Evolutionary conservation across 1,140 invertebrate genomes (phyloP).

Genomic region (Brachionus sp.): DNA sequence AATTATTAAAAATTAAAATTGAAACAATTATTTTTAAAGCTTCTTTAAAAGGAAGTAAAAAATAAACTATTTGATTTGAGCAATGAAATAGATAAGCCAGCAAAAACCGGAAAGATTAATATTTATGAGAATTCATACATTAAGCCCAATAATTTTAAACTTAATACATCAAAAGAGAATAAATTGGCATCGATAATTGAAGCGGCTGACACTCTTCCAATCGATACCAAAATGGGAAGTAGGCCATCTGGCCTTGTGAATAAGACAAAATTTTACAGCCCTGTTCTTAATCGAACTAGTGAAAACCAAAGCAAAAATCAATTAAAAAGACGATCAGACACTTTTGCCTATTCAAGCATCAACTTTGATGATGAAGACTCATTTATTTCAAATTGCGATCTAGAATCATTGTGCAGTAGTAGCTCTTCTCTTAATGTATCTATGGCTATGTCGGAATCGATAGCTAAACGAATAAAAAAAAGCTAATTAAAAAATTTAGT

Average conservation of each 20-base stretch:
- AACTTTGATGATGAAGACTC: not conserved
- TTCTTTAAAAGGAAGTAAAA: not conserved
- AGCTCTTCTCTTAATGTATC: not conserved
- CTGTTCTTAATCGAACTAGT: not conserved
- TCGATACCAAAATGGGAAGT: not conserved
- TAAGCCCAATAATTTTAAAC: not conserved
- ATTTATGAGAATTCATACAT: not conserved
- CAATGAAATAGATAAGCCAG: not conserved
- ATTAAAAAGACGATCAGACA: not conserved
- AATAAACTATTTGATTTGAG: not conserved
- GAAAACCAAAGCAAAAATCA: not conserved
- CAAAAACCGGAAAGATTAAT: not conserved
- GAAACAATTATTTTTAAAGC: not conserved
- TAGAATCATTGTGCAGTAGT: not conserved
- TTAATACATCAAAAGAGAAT: conserved; percentile 7
- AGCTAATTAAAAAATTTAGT: not conserved
- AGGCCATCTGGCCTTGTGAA: not conserved
- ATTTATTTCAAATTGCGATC: not conserved
- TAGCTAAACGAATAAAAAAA: conserved; percentile 22
- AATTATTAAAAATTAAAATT: not conserved
- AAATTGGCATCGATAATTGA: conserved; percentile 24
- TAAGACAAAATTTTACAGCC: conserved; percentile 7
- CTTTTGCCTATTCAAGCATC: not conserved
- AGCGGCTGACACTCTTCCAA: conserved; percentile 3
- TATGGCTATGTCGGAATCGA: not conserved